Evolutionary conservation across 2,113 vertebrate genomes (phyloP).

Genomic region (Eulemur macaco): DNA sequence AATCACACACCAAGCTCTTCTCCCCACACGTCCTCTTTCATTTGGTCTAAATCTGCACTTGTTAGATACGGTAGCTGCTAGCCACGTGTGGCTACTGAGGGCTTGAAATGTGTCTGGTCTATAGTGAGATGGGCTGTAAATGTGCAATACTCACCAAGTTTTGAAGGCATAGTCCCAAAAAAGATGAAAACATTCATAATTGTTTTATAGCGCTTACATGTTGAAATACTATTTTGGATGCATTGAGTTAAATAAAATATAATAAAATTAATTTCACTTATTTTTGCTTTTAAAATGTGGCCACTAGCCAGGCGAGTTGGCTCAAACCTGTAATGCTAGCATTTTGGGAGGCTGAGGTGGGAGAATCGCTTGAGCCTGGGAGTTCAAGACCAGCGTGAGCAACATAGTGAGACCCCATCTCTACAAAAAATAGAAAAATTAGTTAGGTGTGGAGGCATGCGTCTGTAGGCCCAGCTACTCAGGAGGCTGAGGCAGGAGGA

Average conservation of each 20-base stretch:
- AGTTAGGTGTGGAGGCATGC: too few species aligned
- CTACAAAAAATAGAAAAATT: too few species aligned
- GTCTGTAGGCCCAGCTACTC: too few species aligned
- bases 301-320: too few species aligned
- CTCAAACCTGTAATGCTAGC: too few species aligned
- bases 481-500: too few species aligned
- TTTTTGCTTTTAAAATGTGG: background rate
- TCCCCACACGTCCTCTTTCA: background rate
- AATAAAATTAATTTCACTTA: background rate
- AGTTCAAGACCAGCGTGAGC: too few species aligned
- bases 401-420: too few species aligned
- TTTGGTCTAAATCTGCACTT: background rate
- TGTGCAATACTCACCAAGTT: background rate
- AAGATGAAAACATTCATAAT: background rate
- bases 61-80: background rate
- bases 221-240: background rate
- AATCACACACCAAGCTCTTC: background rate
- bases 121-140: too few species aligned
- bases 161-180: background rate
- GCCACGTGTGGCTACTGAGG: background rate
- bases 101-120: background rate
- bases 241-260: background rate
- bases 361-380: too few species aligned
- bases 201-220: background rate
- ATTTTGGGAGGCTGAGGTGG: too few species aligned